Percentiles rank a stretch among this genome's conserved stretches.
Evolutionary conservation across 2,113 vertebrate genomes (phyloP).

Genomic region (Phaetusa simplex): DNA sequence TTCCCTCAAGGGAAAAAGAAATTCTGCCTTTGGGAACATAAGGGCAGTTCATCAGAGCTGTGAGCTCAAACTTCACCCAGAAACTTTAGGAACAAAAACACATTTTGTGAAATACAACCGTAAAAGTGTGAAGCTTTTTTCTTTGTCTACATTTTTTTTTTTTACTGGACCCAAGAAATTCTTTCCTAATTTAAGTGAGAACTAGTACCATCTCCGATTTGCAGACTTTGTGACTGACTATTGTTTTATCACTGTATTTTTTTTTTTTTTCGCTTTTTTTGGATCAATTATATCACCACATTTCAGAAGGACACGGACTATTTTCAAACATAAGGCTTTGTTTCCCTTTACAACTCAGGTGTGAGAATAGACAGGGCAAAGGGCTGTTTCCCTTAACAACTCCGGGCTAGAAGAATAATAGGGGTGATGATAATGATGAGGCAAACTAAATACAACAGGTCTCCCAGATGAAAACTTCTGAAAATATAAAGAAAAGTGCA

Average conservation of each 20-base stretch:
- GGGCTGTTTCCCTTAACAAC: background rate
- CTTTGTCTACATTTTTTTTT: background rate
- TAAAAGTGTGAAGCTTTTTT: background rate
- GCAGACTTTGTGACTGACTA: slow-evolving; percentile 23
- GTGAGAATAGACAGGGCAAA: background rate
- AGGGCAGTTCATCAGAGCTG: slow-evolving; percentile 20
- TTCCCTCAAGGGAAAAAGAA: background rate
- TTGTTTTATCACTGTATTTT: slow-evolving; percentile 24
- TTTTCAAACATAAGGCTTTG: background rate
- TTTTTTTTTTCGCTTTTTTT: background rate
- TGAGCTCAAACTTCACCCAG: background rate
- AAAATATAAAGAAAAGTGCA: background rate
- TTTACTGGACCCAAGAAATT: slow-evolving; percentile 9
- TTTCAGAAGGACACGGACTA: background rate
- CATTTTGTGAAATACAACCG: background rate
- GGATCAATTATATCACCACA: background rate
- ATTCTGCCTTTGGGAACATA: slow-evolving; percentile 12
- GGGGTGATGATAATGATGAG: background rate
- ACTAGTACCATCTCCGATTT: slow-evolving; percentile 1
- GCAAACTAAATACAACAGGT: background rate
- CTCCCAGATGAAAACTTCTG: background rate
- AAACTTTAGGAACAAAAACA: slow-evolving; percentile 27
- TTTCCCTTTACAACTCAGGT: background rate
- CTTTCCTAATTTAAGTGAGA: slow-evolving; percentile 40
- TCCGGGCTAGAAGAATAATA: background rate